Percentiles rank a stretch among this genome's conserved stretches.
These are phyloP conservation scores for Amphiprion clarkii DNA, from an alignment of 2,797 vertebrate species.

Conservation along the genomic window DNA sequence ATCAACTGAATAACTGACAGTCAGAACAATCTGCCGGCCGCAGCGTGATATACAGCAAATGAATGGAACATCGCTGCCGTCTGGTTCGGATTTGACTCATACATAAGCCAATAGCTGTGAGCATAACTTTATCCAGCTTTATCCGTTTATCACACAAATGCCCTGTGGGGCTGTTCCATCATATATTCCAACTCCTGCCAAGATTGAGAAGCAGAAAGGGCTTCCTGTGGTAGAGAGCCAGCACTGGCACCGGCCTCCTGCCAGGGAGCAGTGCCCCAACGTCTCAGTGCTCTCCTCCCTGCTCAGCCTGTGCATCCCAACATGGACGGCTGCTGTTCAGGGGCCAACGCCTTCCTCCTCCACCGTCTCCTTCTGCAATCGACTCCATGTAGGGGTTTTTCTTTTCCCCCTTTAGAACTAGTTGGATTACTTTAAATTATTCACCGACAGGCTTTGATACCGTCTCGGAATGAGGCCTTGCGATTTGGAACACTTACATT, in stretches of 20 bases:
- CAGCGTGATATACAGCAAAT: conserved; percentile 42
- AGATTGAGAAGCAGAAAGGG: conserved; percentile 64
- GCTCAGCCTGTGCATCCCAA: conserved; percentile 59
- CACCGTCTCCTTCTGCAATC: conserved; percentile 13
- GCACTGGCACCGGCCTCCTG: conserved; percentile 60
- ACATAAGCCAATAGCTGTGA: conserved; percentile 65
- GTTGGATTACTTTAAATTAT: neutral
- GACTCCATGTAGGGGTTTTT: conserved; percentile 16
- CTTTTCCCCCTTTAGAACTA: too few species aligned
- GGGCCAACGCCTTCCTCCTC: conserved; percentile 48
- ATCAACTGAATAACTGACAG: conserved; percentile 47
- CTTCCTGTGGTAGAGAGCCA: conserved; percentile 71
- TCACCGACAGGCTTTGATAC: conserved; percentile 6
- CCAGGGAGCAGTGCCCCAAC: conserved; percentile 60
- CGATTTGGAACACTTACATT: neutral
- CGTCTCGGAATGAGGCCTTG: neutral
- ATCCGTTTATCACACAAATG: conserved; percentile 73
- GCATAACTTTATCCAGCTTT: conserved; percentile 69
- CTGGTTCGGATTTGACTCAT: conserved; percentile 54
- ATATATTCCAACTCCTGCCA: conserved; percentile 70
- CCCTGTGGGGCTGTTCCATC: conserved; percentile 69
- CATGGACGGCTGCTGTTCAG: conserved; percentile 58
- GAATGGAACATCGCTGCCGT: conserved; percentile 40
- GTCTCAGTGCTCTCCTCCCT: conserved; percentile 52
- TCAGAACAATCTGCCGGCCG: conserved; percentile 23